Percentiles rank a stretch among this genome's conserved stretches.
Conservation (phyloP, 2,797 vertebrate genomes). For the Sebastes elongatus region DNA sequence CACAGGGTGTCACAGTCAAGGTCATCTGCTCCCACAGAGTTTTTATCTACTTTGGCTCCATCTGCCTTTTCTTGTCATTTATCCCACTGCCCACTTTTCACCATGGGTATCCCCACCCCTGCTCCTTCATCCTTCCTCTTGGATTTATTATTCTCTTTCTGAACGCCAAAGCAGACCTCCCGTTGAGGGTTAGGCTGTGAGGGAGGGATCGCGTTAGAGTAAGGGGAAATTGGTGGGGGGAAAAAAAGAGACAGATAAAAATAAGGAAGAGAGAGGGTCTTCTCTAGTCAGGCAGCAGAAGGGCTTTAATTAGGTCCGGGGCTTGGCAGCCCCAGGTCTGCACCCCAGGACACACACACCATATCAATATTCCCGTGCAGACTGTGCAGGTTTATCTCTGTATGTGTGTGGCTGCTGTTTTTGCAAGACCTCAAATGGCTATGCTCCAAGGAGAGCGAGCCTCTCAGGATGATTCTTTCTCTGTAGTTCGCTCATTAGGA, state of each 20-base stretch:
- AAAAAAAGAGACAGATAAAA: conserved; percentile 5
- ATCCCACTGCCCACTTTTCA: conserved; percentile 25
- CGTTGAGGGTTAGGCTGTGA: conserved; percentile 20
- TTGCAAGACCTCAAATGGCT: conserved; percentile 33
- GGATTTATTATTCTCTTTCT: conserved; percentile 43
- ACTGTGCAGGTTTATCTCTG: background rate
- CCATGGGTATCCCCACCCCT: conserved; percentile 18
- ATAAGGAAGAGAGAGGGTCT: conserved; percentile 23
- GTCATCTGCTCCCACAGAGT: conserved; percentile 28
- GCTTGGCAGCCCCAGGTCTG: conserved; percentile 41
- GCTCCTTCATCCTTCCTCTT: conserved; percentile 8
- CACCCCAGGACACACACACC: conserved; percentile 40
- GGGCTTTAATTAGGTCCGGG: conserved; percentile 61
- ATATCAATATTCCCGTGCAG: conserved; percentile 23
- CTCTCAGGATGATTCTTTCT: conserved; percentile 27
- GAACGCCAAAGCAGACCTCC: conserved; percentile 36
- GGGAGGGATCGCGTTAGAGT: background rate
- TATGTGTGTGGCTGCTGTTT: conserved; percentile 33
- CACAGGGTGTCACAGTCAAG: conserved; percentile 20
- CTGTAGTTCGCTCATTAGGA: conserved; percentile 38
- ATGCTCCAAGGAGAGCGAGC: conserved; percentile 13
- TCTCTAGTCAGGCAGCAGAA: conserved; percentile 46
- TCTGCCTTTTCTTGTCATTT: conserved; percentile 45
- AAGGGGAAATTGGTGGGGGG: conserved; percentile 10
- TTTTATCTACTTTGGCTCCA: conserved; percentile 32